Evolutionary conservation across 2,113 vertebrate genomes (phyloP).

Genomic region (Sinosuthora webbiana): DNA sequence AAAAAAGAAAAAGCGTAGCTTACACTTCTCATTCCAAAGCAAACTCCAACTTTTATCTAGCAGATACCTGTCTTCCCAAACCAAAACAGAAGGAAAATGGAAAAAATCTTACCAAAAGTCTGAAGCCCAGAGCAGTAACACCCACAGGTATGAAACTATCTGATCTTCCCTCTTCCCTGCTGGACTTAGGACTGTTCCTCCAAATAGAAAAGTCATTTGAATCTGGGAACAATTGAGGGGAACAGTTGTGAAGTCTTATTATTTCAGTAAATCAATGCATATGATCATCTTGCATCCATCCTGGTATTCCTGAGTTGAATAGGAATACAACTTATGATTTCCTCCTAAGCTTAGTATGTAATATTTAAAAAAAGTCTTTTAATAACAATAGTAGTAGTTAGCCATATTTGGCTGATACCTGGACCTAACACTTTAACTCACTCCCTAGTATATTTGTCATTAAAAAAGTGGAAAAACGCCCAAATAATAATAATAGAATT

Average conservation of each 20-base stretch:
- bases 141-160: background rate
- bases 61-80: too few species aligned
- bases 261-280: background rate
- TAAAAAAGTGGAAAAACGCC: background rate
- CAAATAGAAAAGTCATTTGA: background rate
- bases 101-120: background rate
- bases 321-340: background rate
- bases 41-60: too few species aligned
- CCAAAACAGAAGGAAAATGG: too few species aligned
- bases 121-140: background rate
- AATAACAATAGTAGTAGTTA: background rate
- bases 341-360: background rate
- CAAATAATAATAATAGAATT: background rate
- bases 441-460: background rate
- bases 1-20: too few species aligned
- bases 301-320: background rate
- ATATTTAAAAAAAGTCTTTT: background rate
- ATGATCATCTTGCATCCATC: background rate
- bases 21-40: too few species aligned
- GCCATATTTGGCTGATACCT: background rate
- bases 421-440: background rate
- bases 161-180: background rate
- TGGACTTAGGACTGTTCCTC: background rate
- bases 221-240: rapidly evolving
- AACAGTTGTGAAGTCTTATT: background rate